These are phyloP conservation scores for Kryptolebias ocellatus DNA, from an alignment of 2,797 vertebrate genomes.

Conservation along the genomic window DNA sequence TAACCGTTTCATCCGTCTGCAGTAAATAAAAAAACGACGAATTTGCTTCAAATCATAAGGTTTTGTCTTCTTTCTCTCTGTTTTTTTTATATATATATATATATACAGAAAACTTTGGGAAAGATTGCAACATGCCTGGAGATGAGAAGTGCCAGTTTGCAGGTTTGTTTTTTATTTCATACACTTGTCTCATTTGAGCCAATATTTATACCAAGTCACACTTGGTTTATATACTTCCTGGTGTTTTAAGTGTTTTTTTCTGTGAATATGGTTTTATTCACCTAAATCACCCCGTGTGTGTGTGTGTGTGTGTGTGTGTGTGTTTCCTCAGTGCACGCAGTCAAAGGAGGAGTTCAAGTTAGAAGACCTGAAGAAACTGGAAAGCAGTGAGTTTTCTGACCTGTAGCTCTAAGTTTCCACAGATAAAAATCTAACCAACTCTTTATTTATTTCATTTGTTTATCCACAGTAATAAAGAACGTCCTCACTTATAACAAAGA, in stretches of 20 bases:
- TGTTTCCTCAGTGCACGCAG: slow-evolving; percentile 85
- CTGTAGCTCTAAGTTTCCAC: not conserved
- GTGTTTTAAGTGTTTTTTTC: too few species aligned
- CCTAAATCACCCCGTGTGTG: too few species aligned
- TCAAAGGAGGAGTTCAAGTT: slow-evolving; percentile 94
- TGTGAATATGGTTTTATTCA: too few species aligned
- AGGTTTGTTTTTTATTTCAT: slow-evolving; percentile 82
- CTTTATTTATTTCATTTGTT: not conserved
- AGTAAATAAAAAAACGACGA: not conserved
- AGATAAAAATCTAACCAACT: not conserved
- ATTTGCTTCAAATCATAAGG: not conserved
- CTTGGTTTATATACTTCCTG: too few species aligned
- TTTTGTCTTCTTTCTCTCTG: slow-evolving; percentile 4
- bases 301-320: slow-evolving; percentile 3
- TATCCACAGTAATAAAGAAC: slow-evolving; percentile 90
- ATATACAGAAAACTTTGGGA: slow-evolving; percentile 91
- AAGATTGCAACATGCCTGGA: slow-evolving; percentile 98
- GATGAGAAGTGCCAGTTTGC: slow-evolving; percentile 93
- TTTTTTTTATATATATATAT: too few species aligned
- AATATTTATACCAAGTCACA: too few species aligned
- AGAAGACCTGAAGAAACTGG: slow-evolving; percentile 97
- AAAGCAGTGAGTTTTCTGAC: slow-evolving; percentile 87
- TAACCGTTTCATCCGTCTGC: slow-evolving; percentile 57
- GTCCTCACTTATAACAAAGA: slow-evolving; percentile 96
- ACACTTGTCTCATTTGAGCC: not conserved